Evolutionary conservation across 2,888 invertebrate genomes (phyloP).

Genomic region (Thera britannica): DNA sequence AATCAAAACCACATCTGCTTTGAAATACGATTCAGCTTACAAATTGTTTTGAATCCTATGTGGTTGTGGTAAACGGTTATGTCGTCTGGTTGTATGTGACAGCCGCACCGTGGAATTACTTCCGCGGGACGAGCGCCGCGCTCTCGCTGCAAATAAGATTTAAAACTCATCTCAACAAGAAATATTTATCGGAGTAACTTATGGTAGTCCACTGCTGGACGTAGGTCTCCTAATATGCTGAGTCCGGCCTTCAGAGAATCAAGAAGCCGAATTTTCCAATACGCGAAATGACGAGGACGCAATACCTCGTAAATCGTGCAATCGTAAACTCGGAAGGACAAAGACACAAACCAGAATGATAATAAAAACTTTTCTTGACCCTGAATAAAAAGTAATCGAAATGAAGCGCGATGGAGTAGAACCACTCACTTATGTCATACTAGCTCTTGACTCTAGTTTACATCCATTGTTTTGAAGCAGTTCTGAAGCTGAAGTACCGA

Average conservation of each 20-base stretch:
- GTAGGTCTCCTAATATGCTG: too few relatives aligned
- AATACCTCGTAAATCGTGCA: too few relatives aligned
- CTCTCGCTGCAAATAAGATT: neutral
- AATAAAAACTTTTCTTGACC: neutral
- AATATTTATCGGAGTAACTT: neutral
- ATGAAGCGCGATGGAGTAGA: neutral
- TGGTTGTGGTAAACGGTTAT: neutral
- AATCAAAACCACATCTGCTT: neutral
- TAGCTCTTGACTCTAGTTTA: neutral
- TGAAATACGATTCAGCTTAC: neutral
- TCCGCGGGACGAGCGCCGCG: too few relatives aligned
- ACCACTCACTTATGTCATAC: neutral
- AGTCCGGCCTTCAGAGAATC: too few relatives aligned
- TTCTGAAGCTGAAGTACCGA: neutral
- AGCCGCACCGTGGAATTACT: neutral
- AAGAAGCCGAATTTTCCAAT: too few relatives aligned
- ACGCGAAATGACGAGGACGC: too few relatives aligned
- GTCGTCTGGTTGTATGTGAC: neutral
- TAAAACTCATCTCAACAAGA: neutral
- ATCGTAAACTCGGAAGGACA: too few relatives aligned
- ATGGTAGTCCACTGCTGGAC: neutral
- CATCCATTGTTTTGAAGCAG: constrained; percentile 9
- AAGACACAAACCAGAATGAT: neutral
- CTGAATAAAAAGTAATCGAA: too few relatives aligned
- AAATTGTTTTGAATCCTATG: neutral